Conservation (phyloP, 2,888 invertebrate genomes). For the Trypoxylon attenuatum region DNA sequence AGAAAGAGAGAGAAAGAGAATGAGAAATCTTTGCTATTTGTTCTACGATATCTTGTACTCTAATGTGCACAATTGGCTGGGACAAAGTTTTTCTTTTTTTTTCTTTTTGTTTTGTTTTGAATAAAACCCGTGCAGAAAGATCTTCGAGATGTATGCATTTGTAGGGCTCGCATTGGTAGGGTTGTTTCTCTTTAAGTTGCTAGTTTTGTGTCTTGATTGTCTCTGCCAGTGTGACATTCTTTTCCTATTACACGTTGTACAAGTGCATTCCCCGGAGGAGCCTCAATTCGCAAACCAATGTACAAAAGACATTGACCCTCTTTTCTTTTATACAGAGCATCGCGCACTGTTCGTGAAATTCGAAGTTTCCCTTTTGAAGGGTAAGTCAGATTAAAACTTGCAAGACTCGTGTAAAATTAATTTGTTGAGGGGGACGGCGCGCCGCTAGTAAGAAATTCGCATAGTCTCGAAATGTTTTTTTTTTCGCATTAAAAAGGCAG, state of each 20-base stretch:
- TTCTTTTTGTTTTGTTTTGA: too few species aligned
- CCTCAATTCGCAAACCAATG: too few species aligned
- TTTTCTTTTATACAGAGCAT: slow-evolving; percentile 32
- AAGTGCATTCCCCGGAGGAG: too few species aligned
- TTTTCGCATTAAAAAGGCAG: too few species aligned
- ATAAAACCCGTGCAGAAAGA: slow-evolving; percentile 8
- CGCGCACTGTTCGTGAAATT: background rate
- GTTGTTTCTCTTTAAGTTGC: slow-evolving; percentile 12
- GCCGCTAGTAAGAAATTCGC: too few species aligned
- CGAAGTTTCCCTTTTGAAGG: too few species aligned
- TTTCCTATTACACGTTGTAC: too few species aligned
- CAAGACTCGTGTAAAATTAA: too few species aligned
- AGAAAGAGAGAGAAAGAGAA: slow-evolving; percentile 24
- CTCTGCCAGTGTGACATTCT: slow-evolving; percentile 49
- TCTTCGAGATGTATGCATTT: slow-evolving; percentile 2
- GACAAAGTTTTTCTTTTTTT: slow-evolving; percentile 25
- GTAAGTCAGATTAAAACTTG: too few species aligned
- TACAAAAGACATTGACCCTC: slow-evolving; percentile 17
- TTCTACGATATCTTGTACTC: slow-evolving; percentile 18
- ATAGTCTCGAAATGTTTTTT: too few species aligned
- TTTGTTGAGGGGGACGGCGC: too few species aligned
- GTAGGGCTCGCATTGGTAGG: slow-evolving; percentile 11
- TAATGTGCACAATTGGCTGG: slow-evolving; percentile 39
- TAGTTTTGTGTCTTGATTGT: slow-evolving; percentile 39
- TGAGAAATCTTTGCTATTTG: slow-evolving; percentile 22